Evolutionary conservation across 2,888 invertebrate species (phyloP).

Genomic region (Spodoptera littoralis): DNA sequence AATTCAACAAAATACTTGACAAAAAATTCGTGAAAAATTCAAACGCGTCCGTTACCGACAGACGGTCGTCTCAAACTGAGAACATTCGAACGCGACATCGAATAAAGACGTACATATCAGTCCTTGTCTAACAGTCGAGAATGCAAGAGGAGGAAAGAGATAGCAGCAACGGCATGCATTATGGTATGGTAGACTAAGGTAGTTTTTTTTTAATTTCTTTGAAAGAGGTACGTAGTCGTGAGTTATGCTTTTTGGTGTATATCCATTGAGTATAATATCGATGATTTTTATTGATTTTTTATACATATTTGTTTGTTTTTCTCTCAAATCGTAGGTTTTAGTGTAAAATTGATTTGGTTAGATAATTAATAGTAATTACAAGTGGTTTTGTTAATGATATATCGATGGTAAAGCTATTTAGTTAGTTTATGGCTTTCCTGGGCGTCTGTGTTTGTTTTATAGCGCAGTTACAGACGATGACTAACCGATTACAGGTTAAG

Average conservation of each 20-base stretch:
- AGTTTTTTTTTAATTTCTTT: slow-evolving; percentile 85
- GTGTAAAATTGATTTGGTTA: slow-evolving; percentile 29
- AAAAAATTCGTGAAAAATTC: slow-evolving; percentile 33
- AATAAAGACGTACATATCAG: slow-evolving; percentile 66
- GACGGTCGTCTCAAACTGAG: slow-evolving; percentile 67
- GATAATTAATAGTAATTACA: slow-evolving; percentile 38
- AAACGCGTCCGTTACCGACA: slow-evolving; percentile 34
- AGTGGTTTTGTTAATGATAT: slow-evolving; percentile 18
- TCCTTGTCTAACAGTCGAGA: slow-evolving; percentile 60
- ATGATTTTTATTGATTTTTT: slow-evolving; percentile 55
- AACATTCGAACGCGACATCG: slow-evolving; percentile 33
- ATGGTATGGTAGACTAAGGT: slow-evolving; percentile 77
- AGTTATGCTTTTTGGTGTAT: slow-evolving; percentile 78
- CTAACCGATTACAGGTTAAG: no score
- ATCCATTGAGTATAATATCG: slow-evolving; percentile 67
- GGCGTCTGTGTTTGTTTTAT: no score
- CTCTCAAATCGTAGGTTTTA: slow-evolving; percentile 1
- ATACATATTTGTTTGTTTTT: slow-evolving; percentile 47
- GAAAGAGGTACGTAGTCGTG: slow-evolving; percentile 85
- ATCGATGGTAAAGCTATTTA: background rate
- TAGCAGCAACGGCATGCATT: slow-evolving; percentile 84
- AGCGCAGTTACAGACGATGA: no score
- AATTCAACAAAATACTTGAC: slow-evolving; percentile 4
- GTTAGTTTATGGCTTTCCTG: background rate
- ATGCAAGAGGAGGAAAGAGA: slow-evolving; percentile 61